Evolutionary conservation across 2,113 vertebrate species (phyloP), one percentile per base, ranked within the genome.

Genomic region (Chionis minor): DNA sequence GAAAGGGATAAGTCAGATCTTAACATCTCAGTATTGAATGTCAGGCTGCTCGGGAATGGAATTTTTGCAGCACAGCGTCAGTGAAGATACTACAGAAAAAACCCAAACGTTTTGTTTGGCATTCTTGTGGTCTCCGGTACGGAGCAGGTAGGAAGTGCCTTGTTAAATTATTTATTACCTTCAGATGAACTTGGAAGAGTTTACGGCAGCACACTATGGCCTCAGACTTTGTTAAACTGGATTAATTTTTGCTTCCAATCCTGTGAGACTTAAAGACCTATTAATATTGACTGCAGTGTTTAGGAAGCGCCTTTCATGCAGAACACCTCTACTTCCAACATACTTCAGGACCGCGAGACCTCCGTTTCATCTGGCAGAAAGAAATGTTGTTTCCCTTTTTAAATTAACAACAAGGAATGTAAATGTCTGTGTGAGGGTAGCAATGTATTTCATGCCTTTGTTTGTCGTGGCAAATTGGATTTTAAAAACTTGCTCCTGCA

Each of bases 41-140:
- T 94, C 97, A 87, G 92, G 52, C 94, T 90, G 95, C 92, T 93
- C 63, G 52, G 84, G 69, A 70, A 82, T 40, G 86, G 87, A 80
- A 71, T 84, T 81, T 93, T 65, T 88, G 69, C 58, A 70, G 74
- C 54, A 20, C 38, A 9, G 5, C 19, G 28, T 33, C 44, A 4
- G 80, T 27, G 82, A 79, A 83, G 74, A 42, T 80, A 21, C 62
- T 15, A 16, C n/a, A 21, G 58, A 24, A 52, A 2, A 44, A 79
- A 45, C 38, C 38, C 38, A 33, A 19, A 9, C 13, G 8, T 27
- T 88, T 89, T 91, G 38, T 71, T 81, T n/a, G 94, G 33, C 22
- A 5, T 80, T 69, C 35, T 32, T 35, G 3, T 9, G 4, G 30
- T 70, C 92, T 63, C 35, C 33, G 32, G 10, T 6, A 35, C 0